Base-by-base conservation (phyloP, 2,888 invertebrate species). In the Ochropacha duplaris region DNA sequence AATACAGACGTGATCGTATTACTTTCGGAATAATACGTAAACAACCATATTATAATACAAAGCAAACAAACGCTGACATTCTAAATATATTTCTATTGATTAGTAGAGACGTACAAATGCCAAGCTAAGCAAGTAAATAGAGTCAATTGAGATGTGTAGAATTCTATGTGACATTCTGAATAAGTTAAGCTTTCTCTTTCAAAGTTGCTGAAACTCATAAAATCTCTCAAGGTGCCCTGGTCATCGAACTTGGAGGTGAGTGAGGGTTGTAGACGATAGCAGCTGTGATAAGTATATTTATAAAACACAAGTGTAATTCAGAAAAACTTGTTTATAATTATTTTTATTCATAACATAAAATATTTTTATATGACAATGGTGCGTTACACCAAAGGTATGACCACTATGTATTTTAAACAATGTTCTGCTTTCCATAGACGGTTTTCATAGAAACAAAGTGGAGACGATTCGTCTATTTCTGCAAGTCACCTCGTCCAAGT, bases 1-100 rank as follows among this genome's bases (percentile, higher is more conserved):
- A 56, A 56, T 56, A 59, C 56, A 59, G 54, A 54, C 59, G 57
- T 56, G 62, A 59, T 57, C 19, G 34, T 49, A 56, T 59, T 62
- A 59, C 57, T 57, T 26, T 16, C 12, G 56, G 34, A 56, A 58
- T 54, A 59, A 44, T 54, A 59, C 34, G 39, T 55, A 16, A 5
- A 4, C 19, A 44, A 44, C 19, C 3, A 6, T 9, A 44, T 44
- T 44, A 19, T 19, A 44, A 44, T 44, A 44, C 44, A n/a, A n/a
- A 44, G 16, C 19, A 44, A 19, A 44, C n/a, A 19, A 19, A 14
- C 9, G 44, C 44, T 8, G 9, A n/a, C 31, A 5, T 6, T 36
- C 31, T 31, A 31, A 12, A 36, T 1, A 36, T 14, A 36, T 36
- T n/a, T 36, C 36, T 36, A 36, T 36, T n/a, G n/a, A 36, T 36